Conservation (phyloP, 2,888 invertebrate genomes). For the Celastrina argiolus region DNA sequence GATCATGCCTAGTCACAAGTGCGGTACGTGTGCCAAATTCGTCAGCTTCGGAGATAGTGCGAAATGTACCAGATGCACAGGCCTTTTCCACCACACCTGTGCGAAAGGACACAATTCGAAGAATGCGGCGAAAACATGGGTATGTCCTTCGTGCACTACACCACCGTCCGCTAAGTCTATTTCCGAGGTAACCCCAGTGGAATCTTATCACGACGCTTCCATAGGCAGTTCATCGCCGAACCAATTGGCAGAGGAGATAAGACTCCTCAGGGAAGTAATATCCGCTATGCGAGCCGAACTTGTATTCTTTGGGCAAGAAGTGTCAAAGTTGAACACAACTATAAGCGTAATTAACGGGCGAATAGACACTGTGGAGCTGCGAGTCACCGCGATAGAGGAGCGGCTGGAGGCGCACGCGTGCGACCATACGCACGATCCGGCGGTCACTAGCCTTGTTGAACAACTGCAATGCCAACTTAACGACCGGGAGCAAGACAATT, state of each 20-base stretch:
- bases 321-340: no score
- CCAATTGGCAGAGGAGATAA: no score
- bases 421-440: not conserved
- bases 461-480: slow-evolving; percentile 22
- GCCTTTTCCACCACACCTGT: not conserved
- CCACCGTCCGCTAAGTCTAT: not conserved
- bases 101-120: not conserved
- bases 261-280: no score
- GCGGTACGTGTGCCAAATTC: not conserved
- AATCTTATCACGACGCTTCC: no score
- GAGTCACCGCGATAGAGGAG: not conserved
- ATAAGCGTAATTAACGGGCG: no score
- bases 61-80: not conserved
- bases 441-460: not conserved
- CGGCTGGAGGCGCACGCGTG: not conserved
- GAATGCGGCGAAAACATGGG: not conserved
- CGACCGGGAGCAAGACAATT: slow-evolving; percentile 26
- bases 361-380: not conserved
- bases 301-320: no score
- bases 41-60: not conserved
- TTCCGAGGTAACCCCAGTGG: no score
- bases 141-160: not conserved
- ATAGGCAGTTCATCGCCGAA: no score
- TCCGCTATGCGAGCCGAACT: no score
- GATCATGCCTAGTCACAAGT: not conserved